Evolutionary conservation across 2,888 invertebrate genomes (phyloP).

Genomic region (Agrotis ipsilon): DNA sequence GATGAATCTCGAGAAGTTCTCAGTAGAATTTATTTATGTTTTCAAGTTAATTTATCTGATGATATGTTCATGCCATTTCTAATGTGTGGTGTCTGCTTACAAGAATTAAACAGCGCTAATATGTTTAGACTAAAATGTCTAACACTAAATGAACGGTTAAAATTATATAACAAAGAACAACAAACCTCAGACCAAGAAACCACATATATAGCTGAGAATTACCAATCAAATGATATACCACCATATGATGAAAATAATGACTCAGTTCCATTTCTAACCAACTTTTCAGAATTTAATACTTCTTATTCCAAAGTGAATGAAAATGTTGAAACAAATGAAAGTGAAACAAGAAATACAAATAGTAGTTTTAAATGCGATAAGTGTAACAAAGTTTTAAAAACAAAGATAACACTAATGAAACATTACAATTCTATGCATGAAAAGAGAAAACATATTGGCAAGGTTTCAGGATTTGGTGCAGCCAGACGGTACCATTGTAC

Average conservation of each 20-base stretch:
- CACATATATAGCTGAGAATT: slow-evolving; percentile 35
- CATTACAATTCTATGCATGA: slow-evolving; percentile 84
- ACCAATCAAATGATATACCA: slow-evolving; percentile 12
- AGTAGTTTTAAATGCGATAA: slow-evolving; percentile 71
- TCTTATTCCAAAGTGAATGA: slow-evolving; percentile 8
- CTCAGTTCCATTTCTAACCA: slow-evolving; percentile 18
- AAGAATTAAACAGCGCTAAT: slow-evolving; percentile 76
- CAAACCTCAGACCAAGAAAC: slow-evolving; percentile 9
- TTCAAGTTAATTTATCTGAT: slow-evolving; percentile 74
- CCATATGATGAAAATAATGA: slow-evolving; percentile 52
- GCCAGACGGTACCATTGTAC: slow-evolving; percentile 83
- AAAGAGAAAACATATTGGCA: slow-evolving; percentile 80
- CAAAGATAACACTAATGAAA: slow-evolving; percentile 76
- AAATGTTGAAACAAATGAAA: slow-evolving; percentile 2
- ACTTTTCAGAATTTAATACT: slow-evolving; percentile 37
- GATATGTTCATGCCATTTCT: slow-evolving; percentile 74
- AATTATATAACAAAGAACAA: slow-evolving; percentile 49
- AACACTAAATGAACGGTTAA: slow-evolving; percentile 76
- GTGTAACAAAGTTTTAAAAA: slow-evolving; percentile 81
- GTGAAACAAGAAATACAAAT: background rate
- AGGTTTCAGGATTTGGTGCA: slow-evolving; percentile 82
- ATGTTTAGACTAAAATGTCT: slow-evolving; percentile 81
- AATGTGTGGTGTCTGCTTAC: slow-evolving; percentile 78
- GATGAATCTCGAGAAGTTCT: slow-evolving; percentile 72
- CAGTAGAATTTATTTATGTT: slow-evolving; percentile 78